A percentile compares a stretch with the other conserved stretches of the same genome.
Evolutionary conservation across 2,888 invertebrate species (phyloP).

Genomic region (Drosophila colorata): DNA sequence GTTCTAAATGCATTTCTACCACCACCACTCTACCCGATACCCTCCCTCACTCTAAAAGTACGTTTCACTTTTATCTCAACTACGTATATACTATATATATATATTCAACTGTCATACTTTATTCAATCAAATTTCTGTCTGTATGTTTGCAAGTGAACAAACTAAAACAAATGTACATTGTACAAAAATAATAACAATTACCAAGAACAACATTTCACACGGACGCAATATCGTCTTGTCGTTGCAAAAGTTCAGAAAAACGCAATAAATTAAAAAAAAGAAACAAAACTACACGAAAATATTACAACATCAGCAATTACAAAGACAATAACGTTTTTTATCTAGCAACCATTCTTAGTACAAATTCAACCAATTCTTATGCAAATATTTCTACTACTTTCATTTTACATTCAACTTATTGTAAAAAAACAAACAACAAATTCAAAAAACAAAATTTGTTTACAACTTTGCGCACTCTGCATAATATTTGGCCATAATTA

Average conservation of each 20-base stretch:
- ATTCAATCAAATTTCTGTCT: slow-evolving; percentile 64
- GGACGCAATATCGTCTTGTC: slow-evolving; percentile 15
- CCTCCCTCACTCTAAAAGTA: slow-evolving; percentile 24
- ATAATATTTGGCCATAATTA: slow-evolving; percentile 54
- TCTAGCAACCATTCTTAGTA: slow-evolving; percentile 46
- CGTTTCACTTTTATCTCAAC: slow-evolving; percentile 27
- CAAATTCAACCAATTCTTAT: slow-evolving; percentile 73
- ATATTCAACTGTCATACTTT: slow-evolving; percentile 53
- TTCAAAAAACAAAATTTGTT: slow-evolving; percentile 47
- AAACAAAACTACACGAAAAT: slow-evolving; percentile 36
- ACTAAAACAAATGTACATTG: slow-evolving; percentile 18
- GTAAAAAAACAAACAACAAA: slow-evolving; percentile 50
- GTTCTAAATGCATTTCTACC: slow-evolving; percentile 36
- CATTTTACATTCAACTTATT: slow-evolving; percentile 71
- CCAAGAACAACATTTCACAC: slow-evolving; percentile 12
- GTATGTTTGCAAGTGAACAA: slow-evolving; percentile 64
- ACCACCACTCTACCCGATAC: slow-evolving; percentile 13
- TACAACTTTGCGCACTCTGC: slow-evolving; percentile 65
- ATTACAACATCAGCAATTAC: slow-evolving; percentile 31
- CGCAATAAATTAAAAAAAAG: slow-evolving; percentile 1
- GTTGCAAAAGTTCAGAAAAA: slow-evolving; percentile 21
- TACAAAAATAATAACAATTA: slow-evolving; percentile 18
- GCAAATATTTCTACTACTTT: slow-evolving; percentile 79
- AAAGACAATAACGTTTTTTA: slow-evolving; percentile 37
- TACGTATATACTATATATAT: slow-evolving; percentile 22